Evolutionary conservation across 2,797 vertebrate species (phyloP).

Genomic region (Danio albolineatus): DNA sequence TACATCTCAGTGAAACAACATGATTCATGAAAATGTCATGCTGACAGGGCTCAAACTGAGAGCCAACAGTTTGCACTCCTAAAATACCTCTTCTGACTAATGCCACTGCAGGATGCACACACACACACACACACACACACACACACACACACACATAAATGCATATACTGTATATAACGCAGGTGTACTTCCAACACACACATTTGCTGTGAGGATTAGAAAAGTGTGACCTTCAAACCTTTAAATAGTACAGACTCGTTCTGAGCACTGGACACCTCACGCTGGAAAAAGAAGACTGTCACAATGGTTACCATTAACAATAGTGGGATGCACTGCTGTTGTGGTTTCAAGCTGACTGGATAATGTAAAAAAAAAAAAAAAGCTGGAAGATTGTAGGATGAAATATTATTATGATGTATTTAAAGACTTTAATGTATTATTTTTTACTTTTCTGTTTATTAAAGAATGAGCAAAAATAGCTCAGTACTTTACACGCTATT

Average conservation of each 20-base stretch:
- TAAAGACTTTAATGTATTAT: not conserved
- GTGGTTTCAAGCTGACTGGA: not conserved
- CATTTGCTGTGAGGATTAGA: constrained; percentile 39
- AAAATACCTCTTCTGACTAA: constrained; percentile 76
- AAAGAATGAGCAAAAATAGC: no score
- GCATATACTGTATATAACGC: constrained; percentile 41
- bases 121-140: constrained; percentile 42
- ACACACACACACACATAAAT: constrained; percentile 30
- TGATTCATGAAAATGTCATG: constrained; percentile 77
- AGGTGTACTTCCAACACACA: constrained; percentile 53
- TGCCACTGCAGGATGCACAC: constrained; percentile 64
- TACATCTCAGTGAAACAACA: constrained; percentile 74
- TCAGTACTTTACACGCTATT: no score
- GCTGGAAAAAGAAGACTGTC: constrained; percentile 22
- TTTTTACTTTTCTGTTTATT: no score
- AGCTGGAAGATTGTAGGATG: not conserved
- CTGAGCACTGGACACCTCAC: constrained; percentile 29
- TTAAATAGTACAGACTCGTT: constrained; percentile 37
- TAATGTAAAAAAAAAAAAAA: not conserved
- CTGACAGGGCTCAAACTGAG: constrained; percentile 72
- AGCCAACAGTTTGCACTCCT: constrained; percentile 70
- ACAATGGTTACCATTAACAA: constrained; percentile 21
- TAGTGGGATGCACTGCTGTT: not conserved
- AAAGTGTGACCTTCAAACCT: constrained; percentile 43
- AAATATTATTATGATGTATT: not conserved